phyloP scores from a whole-genome alignment of 2,888 invertebrate genomes.

The Eupithecia insigniata region DNA sequence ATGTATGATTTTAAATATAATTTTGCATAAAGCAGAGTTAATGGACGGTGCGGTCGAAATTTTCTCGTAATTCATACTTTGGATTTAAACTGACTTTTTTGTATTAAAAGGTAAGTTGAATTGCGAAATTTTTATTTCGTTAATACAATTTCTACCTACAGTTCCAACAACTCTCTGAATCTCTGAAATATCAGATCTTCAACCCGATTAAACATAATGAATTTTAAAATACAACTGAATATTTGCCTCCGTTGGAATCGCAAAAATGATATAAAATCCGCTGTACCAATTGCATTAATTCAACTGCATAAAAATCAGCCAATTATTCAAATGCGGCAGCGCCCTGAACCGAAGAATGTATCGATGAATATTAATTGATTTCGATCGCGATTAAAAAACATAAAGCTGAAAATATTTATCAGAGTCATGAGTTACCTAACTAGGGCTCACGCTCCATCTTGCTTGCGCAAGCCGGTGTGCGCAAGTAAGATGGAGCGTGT shows the following conservation, averaged over 20 bases:
- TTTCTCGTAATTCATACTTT: constrained; percentile 51
- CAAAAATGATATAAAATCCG: constrained; percentile 66
- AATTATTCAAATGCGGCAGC: constrained; percentile 80
- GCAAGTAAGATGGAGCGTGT: no score
- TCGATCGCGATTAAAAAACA: constrained; percentile 63
- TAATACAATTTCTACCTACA: constrained; percentile 13
- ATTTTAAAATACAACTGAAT: constrained; percentile 47
- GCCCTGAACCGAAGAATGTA: constrained; percentile 74
- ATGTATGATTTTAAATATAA: constrained; percentile 38
- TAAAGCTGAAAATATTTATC: constrained; percentile 48
- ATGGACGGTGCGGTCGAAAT: constrained; percentile 54
- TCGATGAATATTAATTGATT: constrained; percentile 82
- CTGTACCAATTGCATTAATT: constrained; percentile 80
- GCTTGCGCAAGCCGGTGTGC: no score
- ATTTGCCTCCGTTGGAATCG: constrained; percentile 40
- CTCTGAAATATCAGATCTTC: constrained; percentile 42
- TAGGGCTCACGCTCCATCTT: no score
- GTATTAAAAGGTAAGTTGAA: neutral
- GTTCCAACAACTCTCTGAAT: constrained; percentile 26
- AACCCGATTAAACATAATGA: constrained; percentile 43
- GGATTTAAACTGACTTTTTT: constrained; percentile 47
- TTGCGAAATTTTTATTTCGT: neutral
- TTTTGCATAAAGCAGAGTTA: constrained; percentile 54
- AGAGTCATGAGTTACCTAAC: constrained; percentile 12
- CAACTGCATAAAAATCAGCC: constrained; percentile 83